These are phyloP conservation scores for Orientallactaga sibirica DNA, from an alignment of 2,797 vertebrate genomes.

Conservation along the genomic window DNA sequence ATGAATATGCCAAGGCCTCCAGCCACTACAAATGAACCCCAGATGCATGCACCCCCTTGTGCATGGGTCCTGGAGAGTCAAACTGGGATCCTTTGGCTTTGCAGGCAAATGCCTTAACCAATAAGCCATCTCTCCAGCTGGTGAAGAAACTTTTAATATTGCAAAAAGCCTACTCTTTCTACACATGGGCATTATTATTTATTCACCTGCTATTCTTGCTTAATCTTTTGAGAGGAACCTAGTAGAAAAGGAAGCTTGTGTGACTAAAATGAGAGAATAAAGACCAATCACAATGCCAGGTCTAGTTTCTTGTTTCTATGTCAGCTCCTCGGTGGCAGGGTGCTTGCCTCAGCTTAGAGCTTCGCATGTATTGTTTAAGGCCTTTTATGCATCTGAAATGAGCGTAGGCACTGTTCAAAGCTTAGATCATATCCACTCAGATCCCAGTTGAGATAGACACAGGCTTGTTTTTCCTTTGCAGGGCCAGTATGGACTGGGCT, in stretches of 20 bases:
- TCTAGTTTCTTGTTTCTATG: neutral
- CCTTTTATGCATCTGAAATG: conserved; percentile 37
- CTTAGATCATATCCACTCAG: conserved; percentile 49
- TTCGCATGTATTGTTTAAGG: conserved; percentile 46
- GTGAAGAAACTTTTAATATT: neutral
- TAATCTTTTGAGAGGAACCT: conserved; percentile 39
- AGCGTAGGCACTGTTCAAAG: conserved; percentile 6
- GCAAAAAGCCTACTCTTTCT: neutral
- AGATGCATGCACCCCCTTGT: too few species aligned
- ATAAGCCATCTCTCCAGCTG: too few species aligned
- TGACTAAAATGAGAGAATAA: neutral
- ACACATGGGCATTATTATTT: neutral
- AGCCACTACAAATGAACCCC: too few species aligned
- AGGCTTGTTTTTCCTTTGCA: conserved; percentile 68
- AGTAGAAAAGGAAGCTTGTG: conserved; percentile 15
- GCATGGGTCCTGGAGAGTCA: too few species aligned
- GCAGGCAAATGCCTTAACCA: too few species aligned
- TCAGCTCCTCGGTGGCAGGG: neutral
- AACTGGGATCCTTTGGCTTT: too few species aligned
- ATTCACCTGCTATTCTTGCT: neutral
- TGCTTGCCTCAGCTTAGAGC: neutral
- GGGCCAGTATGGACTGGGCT: conserved; percentile 61
- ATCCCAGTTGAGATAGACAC: conserved; percentile 59
- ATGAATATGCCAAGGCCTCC: too few species aligned
- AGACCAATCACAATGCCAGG: neutral